phyloP scores from a whole-genome alignment of 2,888 invertebrate species.

The Torymus texanus region DNA sequence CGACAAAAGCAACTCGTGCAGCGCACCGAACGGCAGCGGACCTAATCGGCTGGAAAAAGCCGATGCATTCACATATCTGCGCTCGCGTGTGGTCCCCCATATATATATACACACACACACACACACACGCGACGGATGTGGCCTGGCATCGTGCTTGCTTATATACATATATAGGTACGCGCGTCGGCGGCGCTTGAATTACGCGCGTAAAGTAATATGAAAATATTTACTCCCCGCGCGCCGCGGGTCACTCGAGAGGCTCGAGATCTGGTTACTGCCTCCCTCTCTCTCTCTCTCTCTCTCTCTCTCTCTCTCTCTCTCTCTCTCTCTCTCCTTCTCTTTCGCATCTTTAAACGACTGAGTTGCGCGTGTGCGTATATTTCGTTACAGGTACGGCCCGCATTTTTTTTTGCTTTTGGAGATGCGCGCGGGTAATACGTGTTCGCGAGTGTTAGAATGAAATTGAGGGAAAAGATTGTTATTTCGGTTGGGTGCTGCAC shows the following conservation, averaged over 20 bases:
- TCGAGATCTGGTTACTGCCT: conserved; percentile 69
- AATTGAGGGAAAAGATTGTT: no score
- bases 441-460: not conserved
- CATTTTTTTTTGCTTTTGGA: not conserved
- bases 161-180: not conserved
- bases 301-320: conserved; percentile 44
- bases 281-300: conserved; percentile 51
- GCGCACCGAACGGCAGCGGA: not conserved
- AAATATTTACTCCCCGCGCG: conserved; percentile 71
- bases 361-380: conserved; percentile 45
- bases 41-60: conserved; percentile 54
- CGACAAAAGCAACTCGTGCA: not conserved
- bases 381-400: conserved; percentile 39
- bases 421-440: no score
- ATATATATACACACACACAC: no score
- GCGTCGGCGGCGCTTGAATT: conserved; percentile 70
- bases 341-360: conserved; percentile 40
- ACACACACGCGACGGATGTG: conserved; percentile 26
- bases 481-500: no score
- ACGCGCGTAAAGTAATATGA: conserved; percentile 73
- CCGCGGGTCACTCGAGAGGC: conserved; percentile 57
- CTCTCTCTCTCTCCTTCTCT: conserved; percentile 46
- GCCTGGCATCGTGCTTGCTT: not conserved
- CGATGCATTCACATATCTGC: conserved; percentile 40
- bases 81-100: conserved; percentile 40